A percentile compares a stretch with the other conserved stretches of the same genome.
phyloP scores from a whole-genome alignment of 2,888 invertebrate genomes.

The Craniophora ligustri region DNA sequence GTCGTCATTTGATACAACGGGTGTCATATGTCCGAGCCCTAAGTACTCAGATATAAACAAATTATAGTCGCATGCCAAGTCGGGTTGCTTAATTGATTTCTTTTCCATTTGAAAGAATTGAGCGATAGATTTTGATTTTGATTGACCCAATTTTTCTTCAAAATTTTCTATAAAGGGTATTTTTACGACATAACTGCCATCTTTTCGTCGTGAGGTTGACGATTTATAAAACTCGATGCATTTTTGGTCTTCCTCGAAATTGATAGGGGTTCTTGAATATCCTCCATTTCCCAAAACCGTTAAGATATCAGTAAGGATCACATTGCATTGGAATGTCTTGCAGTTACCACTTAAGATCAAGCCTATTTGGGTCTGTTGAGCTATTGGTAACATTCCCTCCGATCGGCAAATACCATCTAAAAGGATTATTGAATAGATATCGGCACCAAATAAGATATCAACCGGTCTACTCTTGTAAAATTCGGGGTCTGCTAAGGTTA shows the following conservation, averaged over 20 bases:
- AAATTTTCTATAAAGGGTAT: slow-evolving; percentile 5
- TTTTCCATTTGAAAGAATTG: too few relatives aligned
- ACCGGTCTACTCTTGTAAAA: slow-evolving; percentile 7
- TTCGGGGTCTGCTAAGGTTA: slow-evolving; percentile 5
- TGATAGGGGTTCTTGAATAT: slow-evolving; percentile 2
- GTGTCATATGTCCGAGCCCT: slow-evolving; percentile 16
- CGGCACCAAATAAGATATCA: slow-evolving; percentile 8
- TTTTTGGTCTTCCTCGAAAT: neutral
- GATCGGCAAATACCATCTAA: neutral
- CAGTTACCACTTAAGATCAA: slow-evolving; percentile 6
- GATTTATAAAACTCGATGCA: neutral
- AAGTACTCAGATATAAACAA: slow-evolving; percentile 8
- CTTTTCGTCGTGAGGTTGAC: neutral
- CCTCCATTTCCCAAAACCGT: slow-evolving; percentile 5
- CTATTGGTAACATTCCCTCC: neutral
- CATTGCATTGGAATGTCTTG: neutral
- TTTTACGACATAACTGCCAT: slow-evolving; percentile 3
- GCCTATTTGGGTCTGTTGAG: slow-evolving; percentile 3
- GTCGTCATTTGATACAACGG: neutral
- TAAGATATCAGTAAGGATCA: neutral
- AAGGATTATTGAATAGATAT: neutral
- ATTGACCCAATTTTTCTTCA: too few relatives aligned
- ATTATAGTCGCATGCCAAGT: neutral
- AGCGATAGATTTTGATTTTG: too few relatives aligned
- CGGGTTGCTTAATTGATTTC: neutral